Percentiles rank a stretch among this genome's conserved stretches.
phyloP scores from a whole-genome alignment of 1,140 invertebrate genomes.

The Drosophila ercepeae region DNA sequence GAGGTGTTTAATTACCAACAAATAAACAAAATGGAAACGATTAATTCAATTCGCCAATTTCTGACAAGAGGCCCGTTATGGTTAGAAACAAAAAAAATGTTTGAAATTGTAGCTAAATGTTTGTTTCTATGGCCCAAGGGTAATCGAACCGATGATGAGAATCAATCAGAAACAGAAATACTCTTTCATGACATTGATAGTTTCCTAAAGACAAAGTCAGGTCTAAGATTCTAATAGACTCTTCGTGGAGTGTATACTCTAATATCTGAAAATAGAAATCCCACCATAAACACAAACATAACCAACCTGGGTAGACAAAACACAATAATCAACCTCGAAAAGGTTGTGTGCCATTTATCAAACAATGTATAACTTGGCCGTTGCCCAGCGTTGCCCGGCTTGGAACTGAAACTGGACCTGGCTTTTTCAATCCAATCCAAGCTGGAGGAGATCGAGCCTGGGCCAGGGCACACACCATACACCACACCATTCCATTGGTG shows the following conservation, averaged over 20 bases:
- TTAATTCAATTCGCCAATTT: constrained; percentile 82
- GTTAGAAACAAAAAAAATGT: constrained; percentile 48
- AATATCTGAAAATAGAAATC: constrained; percentile 70
- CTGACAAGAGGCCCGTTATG: constrained; percentile 68
- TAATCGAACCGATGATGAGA: not conserved
- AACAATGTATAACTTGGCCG: constrained; percentile 77
- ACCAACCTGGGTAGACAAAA: constrained; percentile 59
- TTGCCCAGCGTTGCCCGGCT: constrained; percentile 41
- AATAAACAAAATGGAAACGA: constrained; percentile 82
- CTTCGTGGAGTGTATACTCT: constrained; percentile 7
- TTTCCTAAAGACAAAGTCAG: no score
- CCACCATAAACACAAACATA: constrained; percentile 54
- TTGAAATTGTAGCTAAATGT: constrained; percentile 78
- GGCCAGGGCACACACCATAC: constrained; percentile 4
- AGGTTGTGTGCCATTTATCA: constrained; percentile 82
- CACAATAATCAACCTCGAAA: constrained; percentile 82
- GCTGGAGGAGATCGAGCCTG: constrained; percentile 10
- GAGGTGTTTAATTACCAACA: constrained; percentile 82
- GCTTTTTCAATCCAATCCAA: constrained; percentile 7
- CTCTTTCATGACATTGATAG: no score
- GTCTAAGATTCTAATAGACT: not conserved
- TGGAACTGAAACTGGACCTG: constrained; percentile 35
- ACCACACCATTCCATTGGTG: constrained; percentile 37
- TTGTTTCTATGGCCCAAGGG: constrained; percentile 33
- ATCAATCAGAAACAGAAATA: not conserved